phyloP scores from a whole-genome alignment of 2,113 vertebrate species.

The Rhinoderma darwinii region DNA sequence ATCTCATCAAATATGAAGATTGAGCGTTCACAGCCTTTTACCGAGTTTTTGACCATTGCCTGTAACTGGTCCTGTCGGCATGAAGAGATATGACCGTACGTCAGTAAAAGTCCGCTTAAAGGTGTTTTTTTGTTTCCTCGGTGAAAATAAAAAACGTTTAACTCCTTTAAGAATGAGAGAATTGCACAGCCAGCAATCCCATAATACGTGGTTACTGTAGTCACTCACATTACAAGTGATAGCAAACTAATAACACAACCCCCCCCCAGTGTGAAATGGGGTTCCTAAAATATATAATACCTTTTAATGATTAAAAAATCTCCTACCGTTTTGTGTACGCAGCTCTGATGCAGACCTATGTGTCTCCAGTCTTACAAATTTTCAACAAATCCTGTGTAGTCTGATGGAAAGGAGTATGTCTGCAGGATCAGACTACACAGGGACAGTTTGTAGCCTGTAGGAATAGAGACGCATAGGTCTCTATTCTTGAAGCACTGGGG shows the following conservation, averaged over 20 bases:
- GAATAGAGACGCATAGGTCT: not conserved
- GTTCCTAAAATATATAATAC: no score
- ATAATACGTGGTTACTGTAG: no score
- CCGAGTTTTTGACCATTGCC: slow-evolving; percentile 87
- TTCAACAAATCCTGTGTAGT: not conserved
- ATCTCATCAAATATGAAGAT: slow-evolving; percentile 97
- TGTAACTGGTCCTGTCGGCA: slow-evolving; percentile 83
- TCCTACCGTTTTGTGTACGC: no score
- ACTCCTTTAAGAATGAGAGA: not conserved
- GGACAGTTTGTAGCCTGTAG: not conserved
- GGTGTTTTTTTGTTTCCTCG: no score
- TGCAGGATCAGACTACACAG: not conserved
- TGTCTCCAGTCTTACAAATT: not conserved
- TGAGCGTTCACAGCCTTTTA: slow-evolving; percentile 82
- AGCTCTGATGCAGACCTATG: not conserved
- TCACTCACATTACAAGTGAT: no score
- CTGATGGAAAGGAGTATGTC: no score
- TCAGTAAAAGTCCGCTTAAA: no score
- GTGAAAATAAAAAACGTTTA: no score
- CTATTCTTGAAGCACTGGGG: no score
- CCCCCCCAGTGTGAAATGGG: no score
- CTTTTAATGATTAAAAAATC: no score
- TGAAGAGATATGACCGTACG: not conserved
- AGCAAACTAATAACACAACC: no score
- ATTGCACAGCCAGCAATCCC: not conserved